Base-by-base conservation (phyloP, 2,797 vertebrate genomes). In the Cossypha heuglini region DNA sequence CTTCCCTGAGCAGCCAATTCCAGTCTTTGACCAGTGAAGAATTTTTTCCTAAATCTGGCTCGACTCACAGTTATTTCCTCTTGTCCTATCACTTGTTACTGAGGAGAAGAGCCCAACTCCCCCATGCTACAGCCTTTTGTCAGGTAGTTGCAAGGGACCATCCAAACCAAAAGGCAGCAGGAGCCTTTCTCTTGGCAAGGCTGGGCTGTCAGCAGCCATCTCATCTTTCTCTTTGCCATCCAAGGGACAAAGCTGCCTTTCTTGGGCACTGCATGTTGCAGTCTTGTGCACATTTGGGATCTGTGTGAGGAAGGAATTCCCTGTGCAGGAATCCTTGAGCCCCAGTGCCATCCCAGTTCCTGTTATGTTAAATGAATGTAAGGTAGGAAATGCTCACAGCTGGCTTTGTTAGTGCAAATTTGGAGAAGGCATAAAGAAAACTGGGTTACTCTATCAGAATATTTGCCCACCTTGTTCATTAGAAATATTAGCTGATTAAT, bases 251-350 rank as follows among this genome's bases (percentile, higher is more conserved):
- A 52, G 6, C 1, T 22, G 5, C n/a, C 31, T 83, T 82, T n/a
- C 28, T 28, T 15, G 48, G 46, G 11, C n/a, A 14, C 11, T 25
- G 19, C 20, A 13, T 5, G 6, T 37, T 79, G n/a, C 55, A 51
- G 16, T 57, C 35, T 24, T 51, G 3, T 15, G 28, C 1, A 0
- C 6, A 1, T 38, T 63, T 74, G 35, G 24, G 21, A 5, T 57
- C 17, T 33, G 20, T 21, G 19, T 31, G 55, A 43, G 22, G 57
- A 73, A 83, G 28, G 22, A 67, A 13, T 5, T 3, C 16, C 55
- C 21, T 0, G 0, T 42, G 12, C 7, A 64, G 54, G 4, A 31
- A 29, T 18, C 25, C 33, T 35, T 13, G 49, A 59, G 14, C 3
- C 6, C 11, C 22, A 16, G 0, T 15, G 25, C 48, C 25, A 21